Conservation (phyloP, 2,797 vertebrate genomes). For the Denticeps clupeoides region DNA sequence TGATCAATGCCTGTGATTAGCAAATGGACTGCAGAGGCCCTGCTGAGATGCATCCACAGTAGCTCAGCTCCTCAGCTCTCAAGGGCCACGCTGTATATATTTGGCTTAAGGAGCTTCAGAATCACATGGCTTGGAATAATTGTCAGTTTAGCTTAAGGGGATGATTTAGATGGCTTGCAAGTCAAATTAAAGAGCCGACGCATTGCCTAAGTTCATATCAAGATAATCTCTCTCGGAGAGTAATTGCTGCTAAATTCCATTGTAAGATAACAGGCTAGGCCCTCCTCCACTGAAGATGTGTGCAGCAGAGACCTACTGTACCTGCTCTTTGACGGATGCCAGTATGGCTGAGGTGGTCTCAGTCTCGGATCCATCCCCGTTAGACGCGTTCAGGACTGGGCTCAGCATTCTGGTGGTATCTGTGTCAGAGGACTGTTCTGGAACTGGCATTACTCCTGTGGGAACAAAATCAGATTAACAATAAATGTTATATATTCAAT, state of each 20-base stretch:
- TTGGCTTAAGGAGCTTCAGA: background rate
- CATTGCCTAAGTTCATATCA: background rate
- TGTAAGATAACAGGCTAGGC: background rate
- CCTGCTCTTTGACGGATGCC: conserved; percentile 98
- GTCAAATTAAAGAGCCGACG: background rate
- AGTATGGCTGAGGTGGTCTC: conserved; percentile 97
- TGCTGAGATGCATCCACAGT: background rate
- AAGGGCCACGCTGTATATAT: background rate
- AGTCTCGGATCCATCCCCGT: conserved; percentile 89
- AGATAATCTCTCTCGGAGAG: background rate
- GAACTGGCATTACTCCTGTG: conserved; percentile 87
- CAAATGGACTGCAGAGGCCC: background rate
- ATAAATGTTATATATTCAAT: too few species aligned
- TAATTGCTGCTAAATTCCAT: background rate
- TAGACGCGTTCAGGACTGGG: conserved; percentile 86
- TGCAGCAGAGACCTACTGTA: conserved; percentile 36
- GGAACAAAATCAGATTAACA: conserved; percentile 24
- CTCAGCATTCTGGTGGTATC: conserved; percentile 86
- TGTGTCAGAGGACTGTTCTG: conserved; percentile 81
- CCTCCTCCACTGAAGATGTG: too few species aligned
- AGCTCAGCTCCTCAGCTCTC: background rate
- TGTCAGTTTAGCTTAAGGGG: conserved; percentile 1
- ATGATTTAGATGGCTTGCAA: background rate
- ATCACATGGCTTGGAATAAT: background rate
- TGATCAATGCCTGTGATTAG: background rate